Percentiles rank a stretch among this genome's conserved stretches.
Evolutionary conservation across 2,113 vertebrate species (phyloP).

Genomic region (Callorhinus ursinus): DNA sequence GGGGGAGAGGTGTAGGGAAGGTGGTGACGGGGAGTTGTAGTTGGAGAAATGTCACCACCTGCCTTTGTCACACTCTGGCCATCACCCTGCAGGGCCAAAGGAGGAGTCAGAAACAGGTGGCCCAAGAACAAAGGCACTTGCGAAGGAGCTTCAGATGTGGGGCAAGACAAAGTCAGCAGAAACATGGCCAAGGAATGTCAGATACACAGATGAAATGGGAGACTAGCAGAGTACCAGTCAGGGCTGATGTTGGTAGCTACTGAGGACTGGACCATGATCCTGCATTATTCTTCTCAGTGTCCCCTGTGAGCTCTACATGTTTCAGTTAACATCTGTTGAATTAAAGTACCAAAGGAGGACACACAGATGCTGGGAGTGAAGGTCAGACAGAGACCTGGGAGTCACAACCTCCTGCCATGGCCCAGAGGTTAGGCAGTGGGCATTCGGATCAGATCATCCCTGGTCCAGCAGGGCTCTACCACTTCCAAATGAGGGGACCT

Average conservation of each 20-base stretch:
- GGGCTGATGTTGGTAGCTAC: not conserved
- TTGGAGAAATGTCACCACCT: slow-evolving; percentile 16
- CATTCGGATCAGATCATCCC: not conserved
- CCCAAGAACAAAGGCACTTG: slow-evolving; percentile 18
- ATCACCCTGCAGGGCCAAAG: not conserved
- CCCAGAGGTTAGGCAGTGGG: not conserved
- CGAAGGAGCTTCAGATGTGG: not conserved
- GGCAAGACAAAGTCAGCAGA: not conserved
- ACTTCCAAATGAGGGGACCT: not conserved
- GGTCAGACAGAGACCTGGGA: not conserved
- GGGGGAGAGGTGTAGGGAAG: not conserved
- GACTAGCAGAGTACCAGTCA: not conserved
- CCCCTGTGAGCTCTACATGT: slow-evolving; percentile 12
- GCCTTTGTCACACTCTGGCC: slow-evolving; percentile 8
- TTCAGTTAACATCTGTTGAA: slow-evolving; percentile 10
- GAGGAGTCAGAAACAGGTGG: slow-evolving; percentile 16
- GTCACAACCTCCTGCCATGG: not conserved
- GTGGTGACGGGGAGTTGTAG: not conserved
- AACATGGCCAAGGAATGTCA: not conserved
- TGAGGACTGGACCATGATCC: not conserved
- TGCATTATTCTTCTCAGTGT: slow-evolving; percentile 23
- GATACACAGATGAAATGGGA: not conserved
- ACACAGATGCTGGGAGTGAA: not conserved
- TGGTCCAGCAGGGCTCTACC: not conserved
- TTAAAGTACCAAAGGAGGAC: slow-evolving; percentile 1